These are phyloP conservation scores for Amphipoea lucens DNA, from an alignment of 2,888 invertebrate species.

Conservation along the genomic window DNA sequence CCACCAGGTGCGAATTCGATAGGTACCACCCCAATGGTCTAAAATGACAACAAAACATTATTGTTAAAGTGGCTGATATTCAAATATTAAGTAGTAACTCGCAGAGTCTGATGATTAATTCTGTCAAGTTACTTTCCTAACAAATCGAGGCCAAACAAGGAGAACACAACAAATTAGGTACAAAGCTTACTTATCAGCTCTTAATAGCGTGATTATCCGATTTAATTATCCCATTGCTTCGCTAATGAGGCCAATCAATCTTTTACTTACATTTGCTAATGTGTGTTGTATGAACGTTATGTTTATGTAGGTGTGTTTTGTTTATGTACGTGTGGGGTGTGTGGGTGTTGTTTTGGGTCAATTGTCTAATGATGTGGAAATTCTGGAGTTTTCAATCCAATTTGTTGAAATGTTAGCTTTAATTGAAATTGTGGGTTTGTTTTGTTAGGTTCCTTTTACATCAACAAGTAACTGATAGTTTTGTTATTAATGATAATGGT, in stretches of 20 bases:
- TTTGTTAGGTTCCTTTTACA: not conserved
- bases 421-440: conserved; percentile 8
- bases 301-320: not conserved
- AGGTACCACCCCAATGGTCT: not conserved
- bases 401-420: conserved; percentile 9
- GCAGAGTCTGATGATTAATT: not conserved
- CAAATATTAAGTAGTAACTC: not conserved
- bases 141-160: conserved; percentile 14
- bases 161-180: conserved; percentile 5
- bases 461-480: not conserved
- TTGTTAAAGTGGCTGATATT: not conserved
- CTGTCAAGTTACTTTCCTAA: not conserved
- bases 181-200: conserved; percentile 22
- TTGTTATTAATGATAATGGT: not conserved
- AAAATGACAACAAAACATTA: not conserved
- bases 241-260: conserved; percentile 54
- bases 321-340: not conserved
- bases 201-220: conserved; percentile 37
- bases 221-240: conserved; percentile 39
- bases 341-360: conserved; percentile 23
- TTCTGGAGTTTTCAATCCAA: conserved; percentile 3
- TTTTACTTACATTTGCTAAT: conserved; percentile 58
- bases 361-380: not conserved
- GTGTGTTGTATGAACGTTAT: conserved; percentile 22
- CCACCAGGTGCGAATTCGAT: too few relatives aligned